These are phyloP conservation scores for Fulica atra DNA, from an alignment of 2,113 vertebrate species.

Conservation along the genomic window DNA sequence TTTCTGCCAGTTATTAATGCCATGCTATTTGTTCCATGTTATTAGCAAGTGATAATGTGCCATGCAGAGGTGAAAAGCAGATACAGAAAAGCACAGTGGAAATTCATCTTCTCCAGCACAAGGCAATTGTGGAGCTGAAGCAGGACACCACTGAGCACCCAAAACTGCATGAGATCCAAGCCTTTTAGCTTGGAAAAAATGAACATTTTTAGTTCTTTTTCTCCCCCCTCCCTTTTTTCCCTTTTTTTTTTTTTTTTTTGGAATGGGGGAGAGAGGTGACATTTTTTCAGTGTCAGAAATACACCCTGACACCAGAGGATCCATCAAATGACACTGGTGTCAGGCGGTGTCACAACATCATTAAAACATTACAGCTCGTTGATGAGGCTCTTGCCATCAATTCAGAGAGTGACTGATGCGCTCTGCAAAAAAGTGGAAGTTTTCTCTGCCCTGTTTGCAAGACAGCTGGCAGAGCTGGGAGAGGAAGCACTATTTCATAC, in stretches of 20 bases:
- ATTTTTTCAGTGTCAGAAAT: conserved; percentile 73
- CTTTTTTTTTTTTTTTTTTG: not conserved
- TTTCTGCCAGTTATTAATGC: conserved; percentile 6
- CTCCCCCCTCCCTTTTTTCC: not conserved
- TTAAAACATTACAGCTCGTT: conserved; percentile 80
- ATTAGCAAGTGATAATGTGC: conserved; percentile 21
- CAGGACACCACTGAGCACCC: not conserved
- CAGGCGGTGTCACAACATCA: conserved; percentile 84
- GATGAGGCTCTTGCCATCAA: conserved; percentile 78
- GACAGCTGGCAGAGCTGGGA: conserved; percentile 63
- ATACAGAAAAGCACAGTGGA: not conserved
- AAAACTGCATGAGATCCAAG: not conserved
- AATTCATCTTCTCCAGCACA: conserved; percentile 1
- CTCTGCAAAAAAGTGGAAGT: conserved; percentile 72
- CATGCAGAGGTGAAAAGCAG: conserved; percentile 26
- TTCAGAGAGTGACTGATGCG: conserved; percentile 76
- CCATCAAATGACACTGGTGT: conserved; percentile 77
- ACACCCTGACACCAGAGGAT: conserved; percentile 65
- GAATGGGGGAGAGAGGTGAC: conserved; percentile 12
- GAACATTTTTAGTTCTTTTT: not conserved
- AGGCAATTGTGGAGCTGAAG: not conserved
- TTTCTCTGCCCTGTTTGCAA: conserved; percentile 67
- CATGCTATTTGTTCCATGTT: not conserved
- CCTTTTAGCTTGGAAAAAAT: not conserved
- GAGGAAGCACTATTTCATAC: conserved; percentile 48